Conservation (phyloP, 2,797 vertebrate genomes). For the Pangasius mekongensis region DNA sequence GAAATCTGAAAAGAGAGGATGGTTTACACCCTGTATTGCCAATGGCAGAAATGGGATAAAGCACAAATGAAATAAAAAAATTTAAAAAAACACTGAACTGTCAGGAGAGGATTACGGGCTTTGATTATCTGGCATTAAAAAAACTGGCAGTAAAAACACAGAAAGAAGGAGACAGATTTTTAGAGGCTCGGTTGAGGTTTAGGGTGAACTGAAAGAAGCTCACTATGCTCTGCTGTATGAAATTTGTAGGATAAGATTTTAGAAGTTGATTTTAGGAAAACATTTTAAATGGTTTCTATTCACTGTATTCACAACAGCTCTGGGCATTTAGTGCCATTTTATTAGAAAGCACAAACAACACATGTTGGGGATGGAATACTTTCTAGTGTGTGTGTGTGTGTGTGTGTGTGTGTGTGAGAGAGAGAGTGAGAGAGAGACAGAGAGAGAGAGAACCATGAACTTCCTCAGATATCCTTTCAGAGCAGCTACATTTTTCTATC, state of each 20-base stretch:
- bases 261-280: neutral
- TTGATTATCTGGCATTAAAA: conserved; percentile 47
- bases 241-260: neutral
- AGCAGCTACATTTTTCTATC: conserved; percentile 24
- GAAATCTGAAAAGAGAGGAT: conserved; percentile 61
- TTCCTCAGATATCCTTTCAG: conserved; percentile 11
- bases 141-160: conserved; percentile 35
- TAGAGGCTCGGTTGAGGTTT: neutral
- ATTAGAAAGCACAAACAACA: neutral
- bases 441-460: conserved; percentile 5
- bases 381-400: neutral
- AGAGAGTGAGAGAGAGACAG: neutral
- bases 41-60: conserved; percentile 46
- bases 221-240: neutral
- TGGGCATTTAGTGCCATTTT: no score
- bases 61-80: conserved; percentile 33
- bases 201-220: neutral
- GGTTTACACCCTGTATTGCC: conserved; percentile 29
- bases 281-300: neutral
- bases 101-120: conserved; percentile 45
- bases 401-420: neutral
- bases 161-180: conserved; percentile 27
- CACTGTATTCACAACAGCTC: neutral
- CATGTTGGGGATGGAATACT: no score
- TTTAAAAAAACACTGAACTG: conserved; percentile 16